phyloP scores from a whole-genome alignment of 2,113 vertebrate genomes.

The Salvator merianae region DNA sequence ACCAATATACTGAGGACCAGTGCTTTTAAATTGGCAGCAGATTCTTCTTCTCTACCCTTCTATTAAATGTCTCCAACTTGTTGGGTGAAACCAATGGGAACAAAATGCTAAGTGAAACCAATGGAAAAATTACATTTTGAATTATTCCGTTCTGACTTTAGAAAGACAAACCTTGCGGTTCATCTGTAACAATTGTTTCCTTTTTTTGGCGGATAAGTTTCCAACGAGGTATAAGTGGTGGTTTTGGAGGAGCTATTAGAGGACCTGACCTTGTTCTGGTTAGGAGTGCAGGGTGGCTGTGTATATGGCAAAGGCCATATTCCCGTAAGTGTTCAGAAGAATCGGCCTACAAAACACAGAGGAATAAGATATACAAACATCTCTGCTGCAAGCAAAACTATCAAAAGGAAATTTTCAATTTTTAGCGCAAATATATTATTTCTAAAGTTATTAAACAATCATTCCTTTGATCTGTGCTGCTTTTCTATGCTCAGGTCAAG shows the following conservation, averaged over 20 bases:
- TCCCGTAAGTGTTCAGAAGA: constrained; percentile 84
- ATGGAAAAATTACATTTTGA: background rate
- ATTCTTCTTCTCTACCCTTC: too few relatives aligned
- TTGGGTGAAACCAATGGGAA: background rate
- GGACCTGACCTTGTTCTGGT: constrained; percentile 83
- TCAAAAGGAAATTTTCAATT: background rate
- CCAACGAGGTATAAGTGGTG: constrained; percentile 78
- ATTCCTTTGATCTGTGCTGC: background rate
- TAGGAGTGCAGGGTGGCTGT: constrained; percentile 85
- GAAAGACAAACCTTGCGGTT: constrained; percentile 81
- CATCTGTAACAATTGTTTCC: constrained; percentile 75
- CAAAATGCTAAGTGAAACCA: background rate
- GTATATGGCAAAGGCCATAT: constrained; percentile 81
- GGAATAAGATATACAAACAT: background rate
- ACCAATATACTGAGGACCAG: too few relatives aligned
- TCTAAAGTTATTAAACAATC: background rate
- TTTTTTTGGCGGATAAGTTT: constrained; percentile 86
- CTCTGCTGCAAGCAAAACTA: background rate
- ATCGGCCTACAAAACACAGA: constrained; percentile 70
- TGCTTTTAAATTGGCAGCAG: too few relatives aligned
- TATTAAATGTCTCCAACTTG: too few relatives aligned
- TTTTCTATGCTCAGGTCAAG: background rate
- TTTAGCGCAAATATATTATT: background rate
- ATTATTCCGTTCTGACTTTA: background rate
- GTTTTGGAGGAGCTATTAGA: constrained; percentile 70